Conservation (phyloP, 2,113 vertebrate genomes). For the Trogon melanurus region DNA sequence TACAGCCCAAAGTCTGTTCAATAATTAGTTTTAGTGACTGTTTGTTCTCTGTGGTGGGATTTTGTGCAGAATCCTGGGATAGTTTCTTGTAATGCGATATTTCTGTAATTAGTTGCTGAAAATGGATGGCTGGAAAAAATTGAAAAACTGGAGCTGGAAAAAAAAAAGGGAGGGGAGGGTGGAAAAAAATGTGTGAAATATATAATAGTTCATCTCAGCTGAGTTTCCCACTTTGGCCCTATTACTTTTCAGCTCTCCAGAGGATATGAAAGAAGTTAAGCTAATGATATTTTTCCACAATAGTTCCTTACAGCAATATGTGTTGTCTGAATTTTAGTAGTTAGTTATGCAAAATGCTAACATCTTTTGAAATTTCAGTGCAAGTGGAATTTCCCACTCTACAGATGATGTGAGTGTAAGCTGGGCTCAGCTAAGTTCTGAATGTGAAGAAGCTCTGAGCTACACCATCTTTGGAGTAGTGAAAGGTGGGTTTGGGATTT, state of each 20-base stretch:
- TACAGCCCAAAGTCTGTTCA: background rate
- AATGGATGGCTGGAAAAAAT: background rate
- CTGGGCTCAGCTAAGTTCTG: background rate
- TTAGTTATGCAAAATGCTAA: background rate
- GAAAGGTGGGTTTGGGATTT: background rate
- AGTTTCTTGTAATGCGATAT: background rate
- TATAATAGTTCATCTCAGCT: background rate
- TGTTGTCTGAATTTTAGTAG: background rate
- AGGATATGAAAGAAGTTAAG: background rate
- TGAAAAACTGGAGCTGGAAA: background rate
- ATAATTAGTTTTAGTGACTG: background rate
- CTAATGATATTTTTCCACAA: background rate
- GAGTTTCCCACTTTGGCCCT: background rate
- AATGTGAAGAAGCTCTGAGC: background rate
- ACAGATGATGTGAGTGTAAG: background rate
- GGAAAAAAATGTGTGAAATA: background rate
- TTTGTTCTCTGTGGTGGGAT: background rate
- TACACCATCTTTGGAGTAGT: background rate
- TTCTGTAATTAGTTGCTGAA: background rate
- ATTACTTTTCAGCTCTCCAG: background rate
- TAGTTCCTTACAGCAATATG: background rate
- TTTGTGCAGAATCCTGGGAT: background rate
- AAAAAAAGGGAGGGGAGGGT: accelerated
- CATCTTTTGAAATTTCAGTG: background rate
- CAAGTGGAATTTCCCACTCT: background rate